Base-by-base conservation (phyloP, 2,888 invertebrate species). In the Sialis lutaria region DNA sequence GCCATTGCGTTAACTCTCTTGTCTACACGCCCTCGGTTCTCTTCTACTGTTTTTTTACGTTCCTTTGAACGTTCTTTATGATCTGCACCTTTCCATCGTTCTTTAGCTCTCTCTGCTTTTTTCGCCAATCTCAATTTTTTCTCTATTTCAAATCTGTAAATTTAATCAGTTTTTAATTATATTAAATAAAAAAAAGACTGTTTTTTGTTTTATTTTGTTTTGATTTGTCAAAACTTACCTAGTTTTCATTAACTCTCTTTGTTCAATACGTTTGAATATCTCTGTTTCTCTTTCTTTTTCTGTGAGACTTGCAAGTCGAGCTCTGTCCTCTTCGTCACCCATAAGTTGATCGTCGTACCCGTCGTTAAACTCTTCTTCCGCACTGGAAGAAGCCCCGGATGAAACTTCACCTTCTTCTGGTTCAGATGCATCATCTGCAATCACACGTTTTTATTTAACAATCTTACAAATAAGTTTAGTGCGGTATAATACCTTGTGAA, bases 261-360 rank as follows among this genome's bases (percentile, higher is more conserved):
- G 82, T 65, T 97, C 97, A 45, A 95, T 91, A 45, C 97, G 77
- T 62, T 95, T 92, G 64, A 90, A 98, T 55, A 98, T 84, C 66
- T 96, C 96, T 48, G 93, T 91, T 67, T 98, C 97, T 40, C 97
- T 72, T 61, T 97, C 96, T 58, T 92, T 93, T 62, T 97, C 97
- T 0, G 95, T 95, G 76, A 97, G 82, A 51, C 84, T 81, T 8
- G 90, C 91, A 41, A 97, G 69, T 0, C 88, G 70, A 1, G 87
- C 84, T 56, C 89, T 79, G 69, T 97, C 97, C 54, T 91, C 95
- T 50, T 89, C 93, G 64, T 96, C 95, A 0, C 95, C 95, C 84
- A 96, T 95, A 32, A 96, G 74, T 61, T 96, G 88, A 52, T 96
- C 95, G 62, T 95, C 96, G 57, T 88, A 93, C 51, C 96, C 96